Evolutionary conservation across 2,797 vertebrate species (phyloP).

Genomic region (Sebastes paucispinis): DNA sequence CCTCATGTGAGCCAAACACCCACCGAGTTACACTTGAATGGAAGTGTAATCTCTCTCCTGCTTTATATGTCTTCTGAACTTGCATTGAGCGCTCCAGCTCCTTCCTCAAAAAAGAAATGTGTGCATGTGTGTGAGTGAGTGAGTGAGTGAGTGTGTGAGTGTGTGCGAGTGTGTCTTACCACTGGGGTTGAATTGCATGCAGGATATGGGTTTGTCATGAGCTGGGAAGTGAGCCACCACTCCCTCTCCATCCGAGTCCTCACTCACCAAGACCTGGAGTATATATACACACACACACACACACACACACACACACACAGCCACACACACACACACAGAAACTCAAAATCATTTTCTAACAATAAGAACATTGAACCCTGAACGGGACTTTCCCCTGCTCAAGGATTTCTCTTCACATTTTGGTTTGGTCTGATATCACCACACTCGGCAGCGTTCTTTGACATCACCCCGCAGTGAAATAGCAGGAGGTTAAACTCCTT

Average conservation of each 20-base stretch:
- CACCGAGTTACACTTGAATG: constrained; percentile 5
- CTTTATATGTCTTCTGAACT: neutral
- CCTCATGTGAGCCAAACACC: constrained; percentile 5
- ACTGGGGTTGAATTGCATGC: constrained; percentile 98
- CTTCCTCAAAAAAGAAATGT: constrained; percentile 18
- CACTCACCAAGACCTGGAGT: constrained; percentile 92
- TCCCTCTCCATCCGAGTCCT: constrained; percentile 95
- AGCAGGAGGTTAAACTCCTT: neutral
- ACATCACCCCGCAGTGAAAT: constrained; percentile 17
- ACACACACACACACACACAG: constrained; percentile 13
- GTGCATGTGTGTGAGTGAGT: constrained; percentile 19
- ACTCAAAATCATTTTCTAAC: constrained; percentile 64
- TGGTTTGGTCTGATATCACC: constrained; percentile 49
- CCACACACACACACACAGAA: neutral
- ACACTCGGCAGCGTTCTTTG: constrained; percentile 33
- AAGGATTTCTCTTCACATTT: constrained; percentile 53
- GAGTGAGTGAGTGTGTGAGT: constrained; percentile 4
- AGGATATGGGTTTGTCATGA: constrained; percentile 98
- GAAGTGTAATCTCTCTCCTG: constrained; percentile 1
- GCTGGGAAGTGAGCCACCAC: constrained; percentile 98
- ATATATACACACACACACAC: constrained; percentile 6
- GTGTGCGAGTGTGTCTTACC: constrained; percentile 83
- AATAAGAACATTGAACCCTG: constrained; percentile 65
- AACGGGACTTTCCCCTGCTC: constrained; percentile 62
- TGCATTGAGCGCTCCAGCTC: neutral